Evolutionary conservation across 2,888 invertebrate species (phyloP).

Genomic region (Cataglyphis cursor): DNA sequence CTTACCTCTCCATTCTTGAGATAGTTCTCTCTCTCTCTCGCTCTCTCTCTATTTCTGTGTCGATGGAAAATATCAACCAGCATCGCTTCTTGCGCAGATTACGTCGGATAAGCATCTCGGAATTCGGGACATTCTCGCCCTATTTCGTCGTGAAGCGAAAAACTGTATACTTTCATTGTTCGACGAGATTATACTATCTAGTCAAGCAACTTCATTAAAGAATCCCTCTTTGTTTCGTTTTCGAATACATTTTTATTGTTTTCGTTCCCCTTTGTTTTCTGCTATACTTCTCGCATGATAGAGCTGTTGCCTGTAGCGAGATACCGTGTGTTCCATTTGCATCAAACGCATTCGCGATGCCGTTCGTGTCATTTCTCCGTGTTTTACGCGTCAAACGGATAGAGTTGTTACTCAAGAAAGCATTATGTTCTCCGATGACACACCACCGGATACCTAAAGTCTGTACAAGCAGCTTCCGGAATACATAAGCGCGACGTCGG

Average conservation of each 20-base stretch:
- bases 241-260: constrained; percentile 9
- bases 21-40: neutral
- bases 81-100: constrained; percentile 68
- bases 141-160: neutral
- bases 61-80: constrained; percentile 66
- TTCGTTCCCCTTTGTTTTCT: neutral
- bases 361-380: constrained; percentile 7
- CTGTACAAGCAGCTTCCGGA: constrained; percentile 13
- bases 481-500: constrained; percentile 22
- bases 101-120: constrained; percentile 60
- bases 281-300: neutral
- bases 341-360: neutral
- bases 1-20: neutral
- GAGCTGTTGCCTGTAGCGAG: neutral
- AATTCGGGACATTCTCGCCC: constrained; percentile 29
- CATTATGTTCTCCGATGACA: constrained; percentile 34
- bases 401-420: constrained; percentile 26
- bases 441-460: constrained; percentile 13
- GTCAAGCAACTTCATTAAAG: neutral
- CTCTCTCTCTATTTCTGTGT: constrained; percentile 29
- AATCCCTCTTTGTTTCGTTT: neutral
- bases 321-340: neutral
- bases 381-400: constrained; percentile 22
- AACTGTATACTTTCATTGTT: constrained; percentile 5
- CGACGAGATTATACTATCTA: constrained; percentile 7